phyloP scores from a whole-genome alignment of 2,797 vertebrate species.

The Helarctos malayanus region DNA sequence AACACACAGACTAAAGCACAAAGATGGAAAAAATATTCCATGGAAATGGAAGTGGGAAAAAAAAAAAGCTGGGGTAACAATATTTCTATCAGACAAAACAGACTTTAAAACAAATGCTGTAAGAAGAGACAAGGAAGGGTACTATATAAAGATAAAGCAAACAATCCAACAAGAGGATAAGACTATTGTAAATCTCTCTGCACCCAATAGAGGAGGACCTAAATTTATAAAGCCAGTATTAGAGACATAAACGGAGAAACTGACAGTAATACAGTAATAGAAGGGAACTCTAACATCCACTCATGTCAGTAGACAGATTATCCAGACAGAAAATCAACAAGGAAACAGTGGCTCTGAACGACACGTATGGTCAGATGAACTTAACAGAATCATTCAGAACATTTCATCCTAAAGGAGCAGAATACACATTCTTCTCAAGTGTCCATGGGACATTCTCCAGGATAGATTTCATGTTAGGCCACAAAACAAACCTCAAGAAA shows the following conservation, averaged over 20 bases:
- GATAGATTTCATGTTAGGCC: neutral
- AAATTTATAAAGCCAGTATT: neutral
- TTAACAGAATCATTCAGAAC: neutral
- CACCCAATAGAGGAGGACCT: neutral
- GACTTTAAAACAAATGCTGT: neutral
- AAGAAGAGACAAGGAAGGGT: neutral
- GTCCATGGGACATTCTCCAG: neutral
- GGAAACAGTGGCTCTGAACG: neutral
- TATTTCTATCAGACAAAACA: neutral
- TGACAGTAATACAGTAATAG: neutral
- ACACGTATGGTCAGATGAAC: neutral
- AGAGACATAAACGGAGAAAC: neutral
- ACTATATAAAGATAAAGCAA: neutral
- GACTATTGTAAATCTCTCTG: neutral
- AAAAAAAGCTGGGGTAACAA: neutral
- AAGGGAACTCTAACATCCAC: neutral
- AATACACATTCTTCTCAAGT: neutral
- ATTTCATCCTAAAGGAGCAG: neutral
- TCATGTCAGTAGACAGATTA: neutral
- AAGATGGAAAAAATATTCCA: neutral
- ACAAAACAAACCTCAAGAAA: neutral
- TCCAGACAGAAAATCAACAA: neutral
- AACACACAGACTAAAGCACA: neutral
- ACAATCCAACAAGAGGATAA: neutral
- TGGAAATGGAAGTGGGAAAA: neutral